Base-by-base conservation (phyloP, 2,113 vertebrate species). In the Gadus macrocephalus region DNA sequence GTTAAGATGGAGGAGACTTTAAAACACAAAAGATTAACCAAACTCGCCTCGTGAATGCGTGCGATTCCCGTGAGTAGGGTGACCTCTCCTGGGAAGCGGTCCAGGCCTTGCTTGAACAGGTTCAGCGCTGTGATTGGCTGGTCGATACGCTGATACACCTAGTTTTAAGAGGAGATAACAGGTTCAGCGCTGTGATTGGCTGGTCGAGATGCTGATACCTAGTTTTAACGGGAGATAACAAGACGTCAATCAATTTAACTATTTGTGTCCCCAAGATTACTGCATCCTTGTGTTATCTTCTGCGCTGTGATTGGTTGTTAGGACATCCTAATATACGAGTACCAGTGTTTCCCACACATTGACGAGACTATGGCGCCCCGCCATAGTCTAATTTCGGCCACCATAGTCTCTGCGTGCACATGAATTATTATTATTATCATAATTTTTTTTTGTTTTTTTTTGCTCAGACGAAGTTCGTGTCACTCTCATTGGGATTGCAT, bases 121-220 rank as follows among this genome's bases (percentile, higher is more conserved):
- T 93, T 94, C 75, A 99, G 86, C 68, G 96, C 95, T 11, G 95
- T 96, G 81, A 98, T 80, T 42, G 97, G 97, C 73, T 99, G 97
- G 91, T 98, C 97, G 88, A 99, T 88, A 5, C 94, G 93, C 79
- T 93, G 85, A 84, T 97, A 98, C 15, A 99, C 95, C 97, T 98
- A 75, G 55, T 68, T 58, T 49, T 49, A 14, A 58, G 16, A 16
- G 3, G 55, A 58, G n/a, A 16, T n/a, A n/a, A 58, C n/a, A 58
- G 9, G 82, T 93, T 94, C 75, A 99, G 86, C 68, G 96, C 95
- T 9, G 95, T 96, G 81, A 98, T 80, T 42, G 97, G 97, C 73
- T 99, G 97, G 91, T 98, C 97, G 88, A 99, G 88, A 4, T 94
- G 93, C 79, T 93, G 85, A 84, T 97, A 98, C 55, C 55, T 56